Conservation (phyloP, 2,888 invertebrate species). For the Loripinus fragilis region DNA sequence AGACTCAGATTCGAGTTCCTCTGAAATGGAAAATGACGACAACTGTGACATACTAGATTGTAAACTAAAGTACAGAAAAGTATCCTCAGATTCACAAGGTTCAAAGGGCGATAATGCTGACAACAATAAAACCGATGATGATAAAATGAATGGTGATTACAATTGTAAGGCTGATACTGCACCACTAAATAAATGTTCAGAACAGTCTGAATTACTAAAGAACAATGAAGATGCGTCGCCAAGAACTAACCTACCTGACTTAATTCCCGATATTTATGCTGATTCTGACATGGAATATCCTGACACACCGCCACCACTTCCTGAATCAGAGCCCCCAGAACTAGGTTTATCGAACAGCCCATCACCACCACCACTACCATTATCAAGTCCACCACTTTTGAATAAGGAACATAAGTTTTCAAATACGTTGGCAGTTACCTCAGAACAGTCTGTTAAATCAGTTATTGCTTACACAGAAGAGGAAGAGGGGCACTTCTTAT, state of each 20-base stretch:
- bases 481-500: background rate
- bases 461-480: background rate
- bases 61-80: background rate
- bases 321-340: conserved; percentile 23
- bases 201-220: background rate
- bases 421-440: background rate
- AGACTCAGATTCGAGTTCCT: background rate
- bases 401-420: background rate
- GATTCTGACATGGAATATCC: background rate
- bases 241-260: background rate
- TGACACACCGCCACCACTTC: conserved; percentile 31
- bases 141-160: conserved; percentile 49
- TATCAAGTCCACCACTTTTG: conserved; percentile 23
- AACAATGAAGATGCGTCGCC: background rate
- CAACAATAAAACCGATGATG: conserved; percentile 54
- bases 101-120: too few species aligned
- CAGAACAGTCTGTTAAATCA: background rate
- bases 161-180: background rate
- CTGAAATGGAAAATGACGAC: background rate
- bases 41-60: too few species aligned
- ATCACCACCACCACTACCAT: conserved; percentile 18
- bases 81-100: background rate
- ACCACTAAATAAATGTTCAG: background rate
- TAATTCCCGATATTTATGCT: background rate
- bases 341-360: background rate